Percentiles rank a stretch among this genome's conserved stretches.
phyloP scores from a whole-genome alignment of 2,888 invertebrate genomes.

The Unio delphinus region DNA sequence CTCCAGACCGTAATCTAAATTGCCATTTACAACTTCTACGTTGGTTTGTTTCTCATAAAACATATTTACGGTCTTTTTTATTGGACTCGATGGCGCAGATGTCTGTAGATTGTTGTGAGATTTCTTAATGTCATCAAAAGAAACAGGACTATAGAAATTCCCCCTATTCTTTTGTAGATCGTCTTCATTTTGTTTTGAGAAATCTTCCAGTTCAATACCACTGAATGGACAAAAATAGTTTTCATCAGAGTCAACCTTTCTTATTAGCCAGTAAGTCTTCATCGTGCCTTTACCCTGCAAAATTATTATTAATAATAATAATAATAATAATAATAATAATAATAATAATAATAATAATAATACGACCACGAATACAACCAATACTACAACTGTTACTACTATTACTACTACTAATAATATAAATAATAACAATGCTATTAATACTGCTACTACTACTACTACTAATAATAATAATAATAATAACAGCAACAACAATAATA shows the following conservation, averaged over 20 bases:
- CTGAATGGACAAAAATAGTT: conserved; percentile 43
- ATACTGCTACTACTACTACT: too few species aligned
- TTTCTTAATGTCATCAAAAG: conserved; percentile 48
- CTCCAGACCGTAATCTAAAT: not conserved
- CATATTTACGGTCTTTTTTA: not conserved
- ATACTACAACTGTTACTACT: too few species aligned
- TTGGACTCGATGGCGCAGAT: not conserved
- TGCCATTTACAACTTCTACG: not conserved
- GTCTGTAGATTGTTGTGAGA: not conserved
- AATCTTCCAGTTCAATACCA: conserved; percentile 42
- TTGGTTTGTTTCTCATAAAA: not conserved
- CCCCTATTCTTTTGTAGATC: conserved; percentile 9
- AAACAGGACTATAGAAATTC: conserved; percentile 34
- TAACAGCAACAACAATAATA: not conserved
- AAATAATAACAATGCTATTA: too few species aligned
- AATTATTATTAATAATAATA: conserved; percentile 1
- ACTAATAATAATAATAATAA: not conserved
- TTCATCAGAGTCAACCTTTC: conserved; percentile 21
- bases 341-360: not conserved
- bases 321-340: not conserved
- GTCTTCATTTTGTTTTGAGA: conserved; percentile 18
- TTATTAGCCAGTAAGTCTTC: conserved; percentile 58
- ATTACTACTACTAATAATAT: too few species aligned
- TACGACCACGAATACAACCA: too few species aligned
- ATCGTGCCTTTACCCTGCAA: conserved; percentile 60